phyloP scores from a whole-genome alignment of 2,888 invertebrate genomes.

The Cremastinae sp. region DNA sequence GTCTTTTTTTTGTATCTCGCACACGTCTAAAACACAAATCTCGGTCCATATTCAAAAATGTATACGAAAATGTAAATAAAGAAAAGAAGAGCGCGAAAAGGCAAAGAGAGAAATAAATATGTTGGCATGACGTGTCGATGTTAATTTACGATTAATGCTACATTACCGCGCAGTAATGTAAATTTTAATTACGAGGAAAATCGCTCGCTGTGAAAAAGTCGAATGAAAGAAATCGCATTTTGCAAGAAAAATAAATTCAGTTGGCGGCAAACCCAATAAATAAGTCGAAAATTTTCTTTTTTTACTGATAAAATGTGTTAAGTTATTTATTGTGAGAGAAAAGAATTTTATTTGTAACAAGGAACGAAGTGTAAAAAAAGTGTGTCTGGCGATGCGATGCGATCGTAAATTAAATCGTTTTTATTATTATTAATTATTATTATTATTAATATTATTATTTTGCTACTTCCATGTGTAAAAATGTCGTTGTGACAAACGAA shows the following conservation, averaged over 20 bases:
- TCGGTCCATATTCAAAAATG: conserved; percentile 51
- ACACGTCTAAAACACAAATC: conserved; percentile 39
- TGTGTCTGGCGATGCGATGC: conserved; percentile 35
- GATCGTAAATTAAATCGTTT: conserved; percentile 37
- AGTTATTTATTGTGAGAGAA: conserved; percentile 54
- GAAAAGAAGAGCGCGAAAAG: conserved; percentile 36
- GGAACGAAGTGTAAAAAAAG: conserved; percentile 25
- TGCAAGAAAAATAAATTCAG: not conserved
- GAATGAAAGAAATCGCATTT: not conserved
- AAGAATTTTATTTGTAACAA: conserved; percentile 40
- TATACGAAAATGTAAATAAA: conserved; percentile 65
- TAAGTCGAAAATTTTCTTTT: conserved; percentile 13
- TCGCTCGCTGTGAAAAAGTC: conserved; percentile 8
- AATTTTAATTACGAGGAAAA: conserved; percentile 11
- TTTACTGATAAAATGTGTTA: conserved; percentile 37
- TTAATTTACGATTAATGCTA: conserved; percentile 23
- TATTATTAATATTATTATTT: no score
- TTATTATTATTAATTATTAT: no score
- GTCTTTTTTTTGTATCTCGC: conserved; percentile 12
- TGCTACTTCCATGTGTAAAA: conserved; percentile 2
- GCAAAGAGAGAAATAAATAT: conserved; percentile 31
- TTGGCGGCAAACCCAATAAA: conserved; percentile 24
- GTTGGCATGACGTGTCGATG: conserved; percentile 38
- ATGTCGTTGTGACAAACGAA: conserved; percentile 8
- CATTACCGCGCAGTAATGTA: conserved; percentile 5